Percentiles rank a stretch among this genome's conserved stretches.
These are phyloP conservation scores for Melanotaenia nigrans DNA, from an alignment of 2,797 vertebrate genomes.

Conservation along the genomic window DNA sequence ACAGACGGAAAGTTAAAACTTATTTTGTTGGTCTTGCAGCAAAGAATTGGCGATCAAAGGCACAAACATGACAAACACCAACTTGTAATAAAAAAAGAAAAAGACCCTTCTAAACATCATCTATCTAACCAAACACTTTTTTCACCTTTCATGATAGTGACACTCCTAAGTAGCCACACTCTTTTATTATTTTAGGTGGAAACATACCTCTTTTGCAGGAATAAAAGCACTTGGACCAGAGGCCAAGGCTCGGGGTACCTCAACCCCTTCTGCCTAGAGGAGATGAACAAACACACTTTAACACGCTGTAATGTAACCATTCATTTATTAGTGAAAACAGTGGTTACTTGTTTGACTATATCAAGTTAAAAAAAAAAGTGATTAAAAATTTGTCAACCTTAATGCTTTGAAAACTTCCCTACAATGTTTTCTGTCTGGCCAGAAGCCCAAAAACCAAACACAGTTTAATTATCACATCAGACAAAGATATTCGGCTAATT, in stretches of 20 bases:
- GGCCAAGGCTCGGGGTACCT: constrained; percentile 72
- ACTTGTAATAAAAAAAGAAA: background rate
- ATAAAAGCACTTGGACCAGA: constrained; percentile 88
- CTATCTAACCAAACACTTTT: background rate
- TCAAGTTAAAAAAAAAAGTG: background rate
- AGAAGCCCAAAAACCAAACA: background rate
- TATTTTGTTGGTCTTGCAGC: too few species aligned
- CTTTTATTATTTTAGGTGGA: background rate
- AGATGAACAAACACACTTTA: background rate
- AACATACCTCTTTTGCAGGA: constrained; percentile 75
- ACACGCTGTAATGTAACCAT: background rate
- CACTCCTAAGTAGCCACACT: background rate
- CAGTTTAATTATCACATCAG: background rate
- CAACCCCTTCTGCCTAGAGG: constrained; percentile 78
- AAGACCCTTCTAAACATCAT: background rate
- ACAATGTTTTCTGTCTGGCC: background rate
- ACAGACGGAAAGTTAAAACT: too few species aligned
- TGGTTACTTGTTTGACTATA: background rate
- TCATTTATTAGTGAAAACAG: background rate
- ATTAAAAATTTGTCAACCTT: too few species aligned
- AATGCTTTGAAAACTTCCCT: background rate
- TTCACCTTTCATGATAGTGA: too few species aligned
- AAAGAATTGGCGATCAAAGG: too few species aligned
- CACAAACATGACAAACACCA: too few species aligned
- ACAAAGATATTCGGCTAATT: background rate